Evolutionary conservation across 1,140 invertebrate species (phyloP).

Genomic region (Saccostrea echinata): DNA sequence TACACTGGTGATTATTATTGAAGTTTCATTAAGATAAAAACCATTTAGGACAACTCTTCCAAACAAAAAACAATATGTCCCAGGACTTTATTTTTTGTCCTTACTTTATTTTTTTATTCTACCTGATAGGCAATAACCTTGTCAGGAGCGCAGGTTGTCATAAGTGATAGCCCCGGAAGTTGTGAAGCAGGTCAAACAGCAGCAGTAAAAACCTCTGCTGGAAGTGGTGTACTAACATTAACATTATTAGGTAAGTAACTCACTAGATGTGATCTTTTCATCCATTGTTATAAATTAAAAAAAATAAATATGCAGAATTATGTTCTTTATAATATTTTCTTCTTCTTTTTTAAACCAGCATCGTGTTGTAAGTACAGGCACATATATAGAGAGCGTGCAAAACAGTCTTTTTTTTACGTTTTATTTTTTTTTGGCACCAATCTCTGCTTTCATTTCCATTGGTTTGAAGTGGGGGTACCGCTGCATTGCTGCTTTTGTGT

Average conservation of each 20-base stretch:
- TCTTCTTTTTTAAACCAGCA: background rate
- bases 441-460: background rate
- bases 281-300: background rate
- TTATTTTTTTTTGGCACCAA: background rate
- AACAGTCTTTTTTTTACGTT: background rate
- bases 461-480: background rate
- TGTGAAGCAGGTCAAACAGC: conserved; percentile 30
- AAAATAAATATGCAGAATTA: background rate
- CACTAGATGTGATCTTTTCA: background rate
- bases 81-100: background rate
- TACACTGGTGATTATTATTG: no score
- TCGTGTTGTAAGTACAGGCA: conserved; percentile 42
- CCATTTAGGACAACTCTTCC: no score
- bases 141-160: background rate
- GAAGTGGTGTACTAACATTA: conserved; percentile 29
- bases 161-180: conserved; percentile 30
- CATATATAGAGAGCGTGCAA: background rate
- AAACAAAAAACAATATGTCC: no score
- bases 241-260: conserved; percentile 10
- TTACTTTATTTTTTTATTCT: background rate
- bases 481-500: background rate
- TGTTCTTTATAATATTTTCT: background rate
- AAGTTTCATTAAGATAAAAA: no score
- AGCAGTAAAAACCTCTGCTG: background rate
- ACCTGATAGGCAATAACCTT: background rate